Evolutionary conservation across 2,888 invertebrate genomes (phyloP), one percentile per base, ranked within the genome.

Genomic region (Cistogaster globosa): DNA sequence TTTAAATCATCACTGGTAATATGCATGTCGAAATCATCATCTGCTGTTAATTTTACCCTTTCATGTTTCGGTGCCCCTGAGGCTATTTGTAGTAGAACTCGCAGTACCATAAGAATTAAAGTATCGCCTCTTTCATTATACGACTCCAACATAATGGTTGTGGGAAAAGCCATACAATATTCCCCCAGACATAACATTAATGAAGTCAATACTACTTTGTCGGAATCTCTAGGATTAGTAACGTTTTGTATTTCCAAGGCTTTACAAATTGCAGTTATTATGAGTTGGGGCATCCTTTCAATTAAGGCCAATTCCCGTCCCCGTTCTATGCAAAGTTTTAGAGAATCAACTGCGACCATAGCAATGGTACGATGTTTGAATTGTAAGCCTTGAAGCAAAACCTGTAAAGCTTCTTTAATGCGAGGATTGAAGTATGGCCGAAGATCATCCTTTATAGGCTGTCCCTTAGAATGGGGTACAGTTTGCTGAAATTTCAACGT

Each of bases 101-200:
- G 95, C 90, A 97, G 95, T 87, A 97, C 95, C 83, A 95, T 94
- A 57, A 96, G 93, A 80, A 97, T 92, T 38, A 95, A 88, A 0
- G 93, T 92, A 53, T 94, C 91, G 26, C 90, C 90, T 16, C 89
- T 89, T 9, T 92, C 92, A 48, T 90, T 90, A 11, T 89, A 82
- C 0, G 91, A 88, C 38, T 90, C 93, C 90, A 96, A 92, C 87
- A 96, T 93, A 68, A 94, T 93, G n/a, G 92, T 89, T 0, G 95
- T 95, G 0, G 96, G 96, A 88, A 98, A 94, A 65, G 96, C 94
- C 95, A 98, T 97, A 76, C 98, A 98, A 96, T 98, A 98, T 93
- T 98, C 98, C 0, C 98, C 97, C 84, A 99, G 93, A 90, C 98
- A 97, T 77, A 98, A 95, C 89, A 98, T 94, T 88, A 98, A 93